Evolutionary conservation across 2,797 vertebrate genomes (phyloP).

Genomic region (Crotalus adamanteus): DNA sequence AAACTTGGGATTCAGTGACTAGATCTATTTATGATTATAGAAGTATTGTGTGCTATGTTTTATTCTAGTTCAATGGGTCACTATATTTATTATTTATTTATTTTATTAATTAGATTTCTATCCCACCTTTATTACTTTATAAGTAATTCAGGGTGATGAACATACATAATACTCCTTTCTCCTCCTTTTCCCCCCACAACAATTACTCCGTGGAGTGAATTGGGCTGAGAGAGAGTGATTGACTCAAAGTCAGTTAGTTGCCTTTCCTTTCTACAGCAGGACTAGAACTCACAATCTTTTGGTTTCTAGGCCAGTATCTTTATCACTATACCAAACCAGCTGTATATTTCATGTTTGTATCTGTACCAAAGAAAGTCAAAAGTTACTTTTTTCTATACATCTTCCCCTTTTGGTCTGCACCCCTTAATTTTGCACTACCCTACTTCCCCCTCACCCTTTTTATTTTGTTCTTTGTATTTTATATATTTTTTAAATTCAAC

Average conservation of each 20-base stretch:
- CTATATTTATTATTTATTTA: background rate
- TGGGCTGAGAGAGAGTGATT: background rate
- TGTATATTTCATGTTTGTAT: background rate
- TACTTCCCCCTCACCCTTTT: background rate
- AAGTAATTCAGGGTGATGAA: background rate
- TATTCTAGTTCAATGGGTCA: background rate
- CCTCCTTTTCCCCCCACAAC: background rate
- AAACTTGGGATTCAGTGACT: background rate
- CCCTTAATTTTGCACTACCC: background rate
- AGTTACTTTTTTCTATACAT: background rate
- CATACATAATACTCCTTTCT: background rate
- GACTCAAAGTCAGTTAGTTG: background rate
- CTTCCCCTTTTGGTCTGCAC: background rate
- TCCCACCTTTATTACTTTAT: background rate
- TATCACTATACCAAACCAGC: background rate
- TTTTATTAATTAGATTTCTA: background rate
- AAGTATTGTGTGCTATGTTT: background rate
- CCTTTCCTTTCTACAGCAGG: background rate
- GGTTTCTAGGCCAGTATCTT: background rate
- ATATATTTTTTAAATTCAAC: background rate
- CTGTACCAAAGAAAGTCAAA: background rate
- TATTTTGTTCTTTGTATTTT: background rate
- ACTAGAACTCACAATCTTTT: background rate
- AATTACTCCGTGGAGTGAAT: background rate
- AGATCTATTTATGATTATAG: background rate